Conservation (phyloP, 2,797 vertebrate genomes). For the Mastacembelus armatus region DNA sequence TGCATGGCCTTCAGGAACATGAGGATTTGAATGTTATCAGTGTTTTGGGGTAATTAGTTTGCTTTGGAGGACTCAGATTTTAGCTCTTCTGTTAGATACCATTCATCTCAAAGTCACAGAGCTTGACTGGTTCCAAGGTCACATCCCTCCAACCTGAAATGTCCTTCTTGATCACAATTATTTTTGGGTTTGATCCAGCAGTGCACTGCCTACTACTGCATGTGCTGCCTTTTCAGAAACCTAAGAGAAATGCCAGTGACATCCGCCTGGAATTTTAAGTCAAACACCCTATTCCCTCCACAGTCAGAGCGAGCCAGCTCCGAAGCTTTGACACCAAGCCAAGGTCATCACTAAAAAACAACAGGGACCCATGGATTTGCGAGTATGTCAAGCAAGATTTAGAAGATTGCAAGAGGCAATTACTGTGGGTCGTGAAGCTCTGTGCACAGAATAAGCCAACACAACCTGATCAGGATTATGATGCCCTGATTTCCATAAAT, state of each 20-base stretch:
- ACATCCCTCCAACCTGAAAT: constrained; percentile 37
- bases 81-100: constrained; percentile 23
- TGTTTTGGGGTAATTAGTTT: constrained; percentile 73
- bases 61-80: constrained; percentile 65
- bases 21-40: constrained; percentile 68
- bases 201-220: constrained; percentile 16
- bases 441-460: constrained; percentile 65
- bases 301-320: constrained; percentile 9
- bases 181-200: constrained; percentile 12
- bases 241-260: constrained; percentile 40
- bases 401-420: constrained; percentile 75
- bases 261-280: constrained; percentile 61
- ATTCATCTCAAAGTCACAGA: constrained; percentile 26
- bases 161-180: constrained; percentile 10
- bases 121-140: constrained; percentile 41
- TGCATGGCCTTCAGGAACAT: constrained; percentile 59
- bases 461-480: constrained; percentile 80
- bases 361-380: constrained; percentile 65
- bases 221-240: constrained; percentile 57
- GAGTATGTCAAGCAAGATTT: constrained; percentile 73
- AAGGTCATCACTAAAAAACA: constrained; percentile 73
- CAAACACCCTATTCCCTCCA: constrained; percentile 31
- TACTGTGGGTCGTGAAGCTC: constrained; percentile 65
- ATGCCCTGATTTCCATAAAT: constrained; percentile 81
- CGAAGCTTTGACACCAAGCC: constrained; percentile 53